These are phyloP conservation scores for Zaprionus lachaisei DNA, from an alignment of 1,140 invertebrate species.

Conservation along the genomic window DNA sequence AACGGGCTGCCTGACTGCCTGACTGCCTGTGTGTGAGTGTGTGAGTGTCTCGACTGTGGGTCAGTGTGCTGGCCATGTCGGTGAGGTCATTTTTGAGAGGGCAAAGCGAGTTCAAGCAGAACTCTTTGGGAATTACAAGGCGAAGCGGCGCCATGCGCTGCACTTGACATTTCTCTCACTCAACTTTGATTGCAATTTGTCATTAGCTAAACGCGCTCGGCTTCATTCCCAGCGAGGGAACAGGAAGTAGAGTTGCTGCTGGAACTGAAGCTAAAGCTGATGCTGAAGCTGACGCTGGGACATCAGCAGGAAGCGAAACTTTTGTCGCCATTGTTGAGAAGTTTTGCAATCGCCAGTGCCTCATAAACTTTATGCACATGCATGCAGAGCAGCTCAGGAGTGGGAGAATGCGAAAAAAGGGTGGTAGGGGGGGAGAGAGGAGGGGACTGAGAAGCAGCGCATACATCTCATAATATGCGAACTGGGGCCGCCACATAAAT, in stretches of 20 bases:
- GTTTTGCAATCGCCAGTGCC: constrained; percentile 78
- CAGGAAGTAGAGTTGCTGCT: not conserved
- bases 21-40: not conserved
- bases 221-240: not conserved
- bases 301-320: constrained; percentile 62
- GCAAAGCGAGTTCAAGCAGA: constrained; percentile 10
- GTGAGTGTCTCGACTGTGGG: not conserved
- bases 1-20: not conserved
- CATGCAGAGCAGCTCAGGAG: constrained; percentile 25
- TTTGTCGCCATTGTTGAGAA: constrained; percentile 79
- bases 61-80: not conserved
- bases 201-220: constrained; percentile 42
- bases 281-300: constrained; percentile 5
- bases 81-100: not conserved
- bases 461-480: constrained; percentile 73
- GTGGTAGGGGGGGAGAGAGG: not conserved
- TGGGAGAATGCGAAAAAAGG: not conserved
- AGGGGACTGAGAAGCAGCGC: constrained; percentile 2
- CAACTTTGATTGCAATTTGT: constrained; percentile 57
- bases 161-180: constrained; percentile 43
- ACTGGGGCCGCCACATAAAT: constrained; percentile 70
- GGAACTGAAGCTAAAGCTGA: not conserved
- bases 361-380: constrained; percentile 76
- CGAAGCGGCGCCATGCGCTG: constrained; percentile 8
- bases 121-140: constrained; percentile 32